Base-by-base conservation (phyloP, 2,888 invertebrate species). In the Vesta saturnalis region DNA sequence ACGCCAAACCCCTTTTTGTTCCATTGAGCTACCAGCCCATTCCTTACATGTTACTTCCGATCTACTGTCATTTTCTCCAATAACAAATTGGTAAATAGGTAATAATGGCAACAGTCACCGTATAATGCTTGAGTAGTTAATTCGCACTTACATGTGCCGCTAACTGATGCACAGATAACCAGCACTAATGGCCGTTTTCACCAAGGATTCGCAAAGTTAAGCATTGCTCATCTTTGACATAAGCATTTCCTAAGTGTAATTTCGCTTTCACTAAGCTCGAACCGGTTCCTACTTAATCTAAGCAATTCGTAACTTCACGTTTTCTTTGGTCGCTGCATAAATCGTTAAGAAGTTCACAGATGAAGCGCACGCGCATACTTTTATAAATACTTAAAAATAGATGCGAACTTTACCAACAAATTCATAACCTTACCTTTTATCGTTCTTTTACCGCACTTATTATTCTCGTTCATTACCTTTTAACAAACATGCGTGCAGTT, bases 141-240 rank as follows among this genome's bases (percentile, higher is more conserved):
- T n/a, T n/a, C n/a, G n/a, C n/a, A n/a, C n/a, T n/a, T n/a, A n/a
- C n/a, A n/a, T n/a, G n/a, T n/a, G n/a, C n/a, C n/a, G n/a, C n/a
- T n/a, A n/a, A n/a, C n/a, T n/a, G n/a, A n/a, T n/a, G n/a, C n/a
- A n/a, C n/a, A n/a, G n/a, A n/a, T n/a, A n/a, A n/a, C n/a, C n/a
- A n/a, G 8, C 23, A 5, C 43, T 43, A 5, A 43, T 43, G 43
- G 43, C 43, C 43, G 43, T 43, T 43, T 43, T 43, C 43, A 43
- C 43, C 43, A 8, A 43, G 43, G 43, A 43, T 43, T 43, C 43
- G 43, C 43, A 43, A 43, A 43, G 14, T n/a, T 43, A 43, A 43
- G 43, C 35, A 54, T 70, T 39, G 67, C 71, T 22, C 64, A 43
- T 43, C 43, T 43, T 43, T 43, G 43, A 43, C 43, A 10, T 43